These are phyloP conservation scores for Patella ulyssiponensis DNA, from an alignment of 2,888 invertebrate species.

Conservation along the genomic window DNA sequence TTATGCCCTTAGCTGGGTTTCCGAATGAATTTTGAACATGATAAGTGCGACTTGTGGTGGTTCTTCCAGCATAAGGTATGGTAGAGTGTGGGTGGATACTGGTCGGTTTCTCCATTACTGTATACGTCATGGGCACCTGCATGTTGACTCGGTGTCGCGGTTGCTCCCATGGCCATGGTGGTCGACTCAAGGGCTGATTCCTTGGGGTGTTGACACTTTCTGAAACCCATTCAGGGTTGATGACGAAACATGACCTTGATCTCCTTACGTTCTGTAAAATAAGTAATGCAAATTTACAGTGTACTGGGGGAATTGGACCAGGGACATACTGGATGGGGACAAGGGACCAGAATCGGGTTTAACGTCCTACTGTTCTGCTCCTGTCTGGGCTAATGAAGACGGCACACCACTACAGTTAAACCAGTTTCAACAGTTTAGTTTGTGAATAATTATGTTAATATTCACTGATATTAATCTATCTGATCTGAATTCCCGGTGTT, in stretches of 20 bases:
- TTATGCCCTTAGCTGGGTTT: neutral
- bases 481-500: no score
- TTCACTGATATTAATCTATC: no score
- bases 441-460: no score
- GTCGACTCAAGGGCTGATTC: conserved; percentile 51
- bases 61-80: neutral
- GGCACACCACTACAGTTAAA: no score
- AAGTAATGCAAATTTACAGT: no score
- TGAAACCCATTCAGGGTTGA: conserved; percentile 62
- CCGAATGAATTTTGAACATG: neutral
- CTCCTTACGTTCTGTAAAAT: conserved; percentile 54
- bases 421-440: no score
- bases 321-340: no score
- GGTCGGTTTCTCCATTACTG: neutral
- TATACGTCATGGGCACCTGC: conserved; percentile 40
- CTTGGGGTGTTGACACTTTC: conserved; percentile 52
- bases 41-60: neutral
- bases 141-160: conserved; percentile 57
- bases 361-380: no score
- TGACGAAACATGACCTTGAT: conserved; percentile 54
- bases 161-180: conserved; percentile 64
- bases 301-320: no score
- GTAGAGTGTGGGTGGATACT: neutral
- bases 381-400: no score
- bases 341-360: no score